Percentiles rank a stretch among this genome's conserved stretches.
Evolutionary conservation across 1,140 invertebrate genomes (phyloP).

Genomic region (Andricus grossulariae): DNA sequence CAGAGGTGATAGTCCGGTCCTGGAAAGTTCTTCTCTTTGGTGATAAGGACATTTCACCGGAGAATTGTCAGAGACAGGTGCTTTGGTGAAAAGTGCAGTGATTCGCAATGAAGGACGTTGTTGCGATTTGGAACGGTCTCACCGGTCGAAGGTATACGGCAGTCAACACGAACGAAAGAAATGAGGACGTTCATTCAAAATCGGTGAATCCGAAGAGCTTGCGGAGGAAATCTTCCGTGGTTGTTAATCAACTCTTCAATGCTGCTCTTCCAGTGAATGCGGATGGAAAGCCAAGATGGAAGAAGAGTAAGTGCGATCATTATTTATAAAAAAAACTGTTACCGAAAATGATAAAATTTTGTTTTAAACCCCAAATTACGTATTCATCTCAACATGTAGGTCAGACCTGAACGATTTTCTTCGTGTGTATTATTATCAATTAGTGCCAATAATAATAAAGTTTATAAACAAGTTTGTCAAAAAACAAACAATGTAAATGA

Average conservation of each 20-base stretch:
- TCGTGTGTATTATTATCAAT: too few species aligned
- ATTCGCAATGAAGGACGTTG: constrained; percentile 76
- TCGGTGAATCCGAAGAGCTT: constrained; percentile 60
- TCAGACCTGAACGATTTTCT: too few species aligned
- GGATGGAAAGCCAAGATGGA: constrained; percentile 64
- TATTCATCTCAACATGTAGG: too few species aligned
- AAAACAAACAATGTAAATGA: too few species aligned
- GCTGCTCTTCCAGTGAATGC: constrained; percentile 70
- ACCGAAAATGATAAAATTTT: too few species aligned
- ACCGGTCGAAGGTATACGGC: constrained; percentile 73
- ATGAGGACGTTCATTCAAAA: constrained; percentile 55
- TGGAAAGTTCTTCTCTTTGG: too few species aligned
- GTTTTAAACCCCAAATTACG: too few species aligned
- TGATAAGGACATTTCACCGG: too few species aligned
- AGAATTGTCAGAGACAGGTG: too few species aligned
- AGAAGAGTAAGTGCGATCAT: constrained; percentile 74
- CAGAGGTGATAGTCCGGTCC: too few species aligned
- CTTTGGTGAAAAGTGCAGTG: constrained; percentile 2
- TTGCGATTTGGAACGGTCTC: constrained; percentile 76
- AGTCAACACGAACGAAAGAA: constrained; percentile 69
- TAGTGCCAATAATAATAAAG: too few species aligned
- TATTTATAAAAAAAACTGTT: not conserved
- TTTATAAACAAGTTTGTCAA: too few species aligned
- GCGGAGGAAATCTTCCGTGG: constrained; percentile 71
- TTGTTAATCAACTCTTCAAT: constrained; percentile 77